A percentile compares a stretch with the other conserved stretches of the same genome.
Conservation (phyloP, 2,113 vertebrate genomes). For the Procavia capensis region DNA sequence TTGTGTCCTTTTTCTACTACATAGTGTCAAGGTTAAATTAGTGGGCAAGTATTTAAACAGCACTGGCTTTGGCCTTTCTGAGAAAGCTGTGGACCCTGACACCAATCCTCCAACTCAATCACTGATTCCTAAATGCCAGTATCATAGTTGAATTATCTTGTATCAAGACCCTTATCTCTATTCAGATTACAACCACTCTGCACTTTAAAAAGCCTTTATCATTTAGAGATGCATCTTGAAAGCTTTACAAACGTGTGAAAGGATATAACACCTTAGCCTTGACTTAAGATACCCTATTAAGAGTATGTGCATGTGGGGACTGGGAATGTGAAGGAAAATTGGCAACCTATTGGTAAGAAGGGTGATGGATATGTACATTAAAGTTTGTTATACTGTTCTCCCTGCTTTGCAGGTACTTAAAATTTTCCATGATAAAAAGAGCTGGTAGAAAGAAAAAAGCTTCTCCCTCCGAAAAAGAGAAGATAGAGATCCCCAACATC, state of each 20-base stretch:
- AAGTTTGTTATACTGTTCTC: not conserved
- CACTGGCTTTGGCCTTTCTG: not conserved
- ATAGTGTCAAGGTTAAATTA: not conserved
- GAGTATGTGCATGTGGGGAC: too few species aligned
- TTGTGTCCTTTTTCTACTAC: not conserved
- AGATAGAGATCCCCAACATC: not conserved
- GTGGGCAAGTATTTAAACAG: not conserved
- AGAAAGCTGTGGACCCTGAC: not conserved
- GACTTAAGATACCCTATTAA: not conserved
- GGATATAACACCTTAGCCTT: not conserved
- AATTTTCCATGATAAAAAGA: not conserved
- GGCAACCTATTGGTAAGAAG: not conserved
- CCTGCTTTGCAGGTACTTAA: not conserved
- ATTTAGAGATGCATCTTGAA: too few species aligned
- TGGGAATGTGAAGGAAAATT: not conserved
- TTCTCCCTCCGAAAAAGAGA: not conserved
- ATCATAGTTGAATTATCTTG: not conserved
- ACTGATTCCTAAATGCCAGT: not conserved
- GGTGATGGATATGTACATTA: not conserved
- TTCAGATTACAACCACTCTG: not conserved
- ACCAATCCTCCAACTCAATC: not conserved
- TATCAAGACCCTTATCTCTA: not conserved
- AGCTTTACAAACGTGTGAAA: not conserved
- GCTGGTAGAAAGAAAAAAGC: not conserved
- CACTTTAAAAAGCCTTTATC: not conserved